Evolutionary conservation across 2,888 invertebrate genomes (phyloP).

Genomic region (Pycnomerus fuliginosus): DNA sequence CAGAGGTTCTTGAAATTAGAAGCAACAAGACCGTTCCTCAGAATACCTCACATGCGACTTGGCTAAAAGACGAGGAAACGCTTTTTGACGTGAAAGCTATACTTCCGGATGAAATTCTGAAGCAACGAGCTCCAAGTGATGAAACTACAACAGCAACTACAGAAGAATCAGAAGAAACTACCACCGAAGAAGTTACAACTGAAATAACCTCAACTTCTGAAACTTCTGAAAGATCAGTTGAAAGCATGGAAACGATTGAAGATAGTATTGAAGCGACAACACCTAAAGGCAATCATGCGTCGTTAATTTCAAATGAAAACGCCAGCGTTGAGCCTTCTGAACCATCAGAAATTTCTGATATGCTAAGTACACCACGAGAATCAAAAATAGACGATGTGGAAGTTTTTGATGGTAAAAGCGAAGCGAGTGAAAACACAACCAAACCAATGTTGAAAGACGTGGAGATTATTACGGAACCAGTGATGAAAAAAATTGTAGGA

Average conservation of each 20-base stretch:
- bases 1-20: no score
- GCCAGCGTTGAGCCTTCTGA: slow-evolving; percentile 42
- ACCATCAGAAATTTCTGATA: slow-evolving; percentile 40
- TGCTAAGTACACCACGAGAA: slow-evolving; percentile 47
- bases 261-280: slow-evolving; percentile 46
- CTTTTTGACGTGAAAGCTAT: no score
- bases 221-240: slow-evolving; percentile 26
- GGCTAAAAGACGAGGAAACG: no score
- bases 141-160: slow-evolving; percentile 45
- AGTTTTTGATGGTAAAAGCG: slow-evolving; percentile 29
- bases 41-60: no score
- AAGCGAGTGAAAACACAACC: slow-evolving; percentile 7
- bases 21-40: no score
- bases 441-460: slow-evolving; percentile 25
- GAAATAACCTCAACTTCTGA: slow-evolving; percentile 1
- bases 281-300: slow-evolving; percentile 30
- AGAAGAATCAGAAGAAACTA: slow-evolving; percentile 9
- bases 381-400: slow-evolving; percentile 48
- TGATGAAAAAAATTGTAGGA: slow-evolving; percentile 22
- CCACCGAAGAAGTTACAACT: slow-evolving; percentile 6
- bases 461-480: slow-evolving; percentile 11
- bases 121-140: no score
- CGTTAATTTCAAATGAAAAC: slow-evolving; percentile 40
- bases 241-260: slow-evolving; percentile 35
- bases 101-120: no score